phyloP scores from a whole-genome alignment of 1,140 invertebrate genomes.

The Philaenus spumarius region DNA sequence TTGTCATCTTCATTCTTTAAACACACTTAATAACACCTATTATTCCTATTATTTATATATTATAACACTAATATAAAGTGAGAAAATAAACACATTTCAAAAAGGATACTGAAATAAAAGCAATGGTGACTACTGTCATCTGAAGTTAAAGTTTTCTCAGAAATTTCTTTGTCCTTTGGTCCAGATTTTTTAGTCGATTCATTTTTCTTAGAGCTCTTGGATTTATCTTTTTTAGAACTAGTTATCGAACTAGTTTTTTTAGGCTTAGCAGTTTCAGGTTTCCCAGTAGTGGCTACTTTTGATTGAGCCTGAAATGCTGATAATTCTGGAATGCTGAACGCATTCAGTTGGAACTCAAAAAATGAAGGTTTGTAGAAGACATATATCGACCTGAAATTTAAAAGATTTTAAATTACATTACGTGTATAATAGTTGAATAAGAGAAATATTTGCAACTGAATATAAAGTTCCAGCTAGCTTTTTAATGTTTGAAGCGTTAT shows the following conservation, averaged over 20 bases:
- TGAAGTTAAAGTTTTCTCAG: background rate
- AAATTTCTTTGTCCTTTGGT: background rate
- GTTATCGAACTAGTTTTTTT: background rate
- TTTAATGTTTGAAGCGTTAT: too few species aligned
- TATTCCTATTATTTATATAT: too few species aligned
- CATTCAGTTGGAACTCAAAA: slow-evolving; percentile 4
- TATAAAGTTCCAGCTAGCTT: too few species aligned
- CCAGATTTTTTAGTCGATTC: background rate
- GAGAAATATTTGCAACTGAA: background rate
- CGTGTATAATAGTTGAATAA: background rate
- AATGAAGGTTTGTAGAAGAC: slow-evolving; percentile 12
- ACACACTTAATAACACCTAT: too few species aligned
- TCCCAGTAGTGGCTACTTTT: background rate
- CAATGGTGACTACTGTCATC: background rate
- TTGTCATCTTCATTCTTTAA: too few species aligned
- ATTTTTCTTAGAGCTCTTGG: background rate
- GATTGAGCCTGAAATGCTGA: background rate
- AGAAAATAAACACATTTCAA: background rate
- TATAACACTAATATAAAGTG: too few species aligned
- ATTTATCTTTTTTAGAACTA: background rate
- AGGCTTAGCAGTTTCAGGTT: background rate
- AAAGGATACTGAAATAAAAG: slow-evolving; percentile 15
- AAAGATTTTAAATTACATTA: background rate
- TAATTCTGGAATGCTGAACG: background rate
- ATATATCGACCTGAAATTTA: background rate